Base-by-base conservation (phyloP, 2,113 vertebrate species). In the Pachyramphus minor region DNA sequence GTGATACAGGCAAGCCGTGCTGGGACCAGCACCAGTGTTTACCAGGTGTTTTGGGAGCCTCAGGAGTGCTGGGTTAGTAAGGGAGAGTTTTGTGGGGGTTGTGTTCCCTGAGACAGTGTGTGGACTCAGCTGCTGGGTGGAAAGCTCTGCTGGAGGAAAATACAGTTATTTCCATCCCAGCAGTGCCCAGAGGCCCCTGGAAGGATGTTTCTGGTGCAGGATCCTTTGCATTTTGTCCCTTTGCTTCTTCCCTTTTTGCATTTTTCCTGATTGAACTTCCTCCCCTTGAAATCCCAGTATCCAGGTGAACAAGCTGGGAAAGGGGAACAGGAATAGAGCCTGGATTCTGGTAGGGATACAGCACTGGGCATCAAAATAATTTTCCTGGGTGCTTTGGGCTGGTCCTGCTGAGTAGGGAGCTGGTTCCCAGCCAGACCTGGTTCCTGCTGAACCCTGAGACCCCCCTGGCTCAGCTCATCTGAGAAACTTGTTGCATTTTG, bases 131-230 rank as follows among this genome's bases (percentile, higher is more conserved):
- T 59, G 13, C 31, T 0, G 0, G 37, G 66, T 1, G 4, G 17
- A 35, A 53, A 85, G 28, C 64, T 82, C 19, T 55, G n/a, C 58
- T 9, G 41, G 25, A 27, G 4, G 16, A 37, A 49, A 85, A 68
- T 45, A 5, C 5, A 2, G 8, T 33, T 67, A 7, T 39, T 62
- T 25, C 82, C 39, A 20, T 6, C 24, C 56, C 11, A 5, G 60
- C 17, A 4, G 0, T 11, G 16, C 31, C 60, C 7, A 0, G 39
- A 63, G 11, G 52, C 14, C 5, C 9, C 0, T 1, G 42, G 24
- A 33, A 49, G 24, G 60, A 67, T 12, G 62, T 0, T 5, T 25
- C 45, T 14, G 50, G 3, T 8, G 39, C 41, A 17, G n/a, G 4
- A 19, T 31, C 35, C 37, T 81, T 60, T 15, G 55, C 39, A 1